phyloP scores from a whole-genome alignment of 2,888 invertebrate genomes.

The Microplitis manilae region DNA sequence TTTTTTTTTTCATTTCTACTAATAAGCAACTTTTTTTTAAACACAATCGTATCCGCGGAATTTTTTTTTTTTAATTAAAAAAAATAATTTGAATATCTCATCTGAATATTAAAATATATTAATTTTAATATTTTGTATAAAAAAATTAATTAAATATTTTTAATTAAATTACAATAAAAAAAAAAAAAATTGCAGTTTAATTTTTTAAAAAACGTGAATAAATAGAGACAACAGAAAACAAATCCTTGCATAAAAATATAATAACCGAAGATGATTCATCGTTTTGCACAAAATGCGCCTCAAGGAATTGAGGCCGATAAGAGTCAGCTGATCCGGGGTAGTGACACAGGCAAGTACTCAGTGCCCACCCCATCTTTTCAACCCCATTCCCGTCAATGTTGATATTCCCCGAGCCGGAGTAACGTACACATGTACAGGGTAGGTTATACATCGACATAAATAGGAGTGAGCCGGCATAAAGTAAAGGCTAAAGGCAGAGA shows the following conservation, averaged over 20 bases:
- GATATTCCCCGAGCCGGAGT: neutral
- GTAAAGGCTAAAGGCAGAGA: neutral
- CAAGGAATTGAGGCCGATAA: slow-evolving; percentile 33
- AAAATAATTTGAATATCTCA: too few relatives aligned
- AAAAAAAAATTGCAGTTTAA: neutral
- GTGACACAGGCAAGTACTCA: slow-evolving; percentile 32
- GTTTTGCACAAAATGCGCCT: slow-evolving; percentile 23
- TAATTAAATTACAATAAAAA: too few relatives aligned
- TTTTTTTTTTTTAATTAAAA: too few relatives aligned
- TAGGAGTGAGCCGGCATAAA: neutral
- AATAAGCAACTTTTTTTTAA: too few relatives aligned
- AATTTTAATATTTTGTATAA: too few relatives aligned
- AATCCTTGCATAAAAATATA: neutral
- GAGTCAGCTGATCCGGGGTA: slow-evolving; percentile 32
- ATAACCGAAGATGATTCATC: slow-evolving; percentile 24
- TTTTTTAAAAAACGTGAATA: neutral
- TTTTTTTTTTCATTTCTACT: too few relatives aligned
- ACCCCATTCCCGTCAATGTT: too few relatives aligned
- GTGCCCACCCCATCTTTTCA: too few relatives aligned
- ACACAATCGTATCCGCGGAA: too few relatives aligned
- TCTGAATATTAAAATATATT: too few relatives aligned
- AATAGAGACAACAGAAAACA: neutral
- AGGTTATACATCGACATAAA: neutral
- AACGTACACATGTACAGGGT: slow-evolving; percentile 14
- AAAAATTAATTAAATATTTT: too few relatives aligned